These are phyloP conservation scores for Camponotus vicinus DNA, from an alignment of 1,140 invertebrate genomes.

Conservation along the genomic window DNA sequence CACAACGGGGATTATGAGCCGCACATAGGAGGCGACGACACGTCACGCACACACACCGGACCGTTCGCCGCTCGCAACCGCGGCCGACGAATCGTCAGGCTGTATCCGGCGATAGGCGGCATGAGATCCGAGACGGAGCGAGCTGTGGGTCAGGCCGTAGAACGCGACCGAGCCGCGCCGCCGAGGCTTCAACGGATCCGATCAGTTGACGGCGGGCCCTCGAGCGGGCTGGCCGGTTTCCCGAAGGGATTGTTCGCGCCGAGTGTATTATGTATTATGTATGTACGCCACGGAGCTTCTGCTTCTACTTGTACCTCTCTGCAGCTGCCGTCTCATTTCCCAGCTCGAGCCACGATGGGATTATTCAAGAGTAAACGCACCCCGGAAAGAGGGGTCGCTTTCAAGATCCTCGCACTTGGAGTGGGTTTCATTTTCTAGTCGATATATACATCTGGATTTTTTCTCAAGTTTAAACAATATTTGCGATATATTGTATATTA, in stretches of 20 bases:
- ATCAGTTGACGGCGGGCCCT: slow-evolving; percentile 68
- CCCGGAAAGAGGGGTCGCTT: slow-evolving; percentile 1
- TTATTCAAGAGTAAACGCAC: slow-evolving; percentile 49
- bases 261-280: neutral
- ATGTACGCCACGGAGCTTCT: neutral
- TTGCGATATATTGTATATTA: neutral
- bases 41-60: slow-evolving; percentile 24
- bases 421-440: neutral
- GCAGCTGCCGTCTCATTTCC: slow-evolving; percentile 65
- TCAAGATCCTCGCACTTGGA: neutral
- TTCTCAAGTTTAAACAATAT: neutral
- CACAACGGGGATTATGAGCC: slow-evolving; percentile 49
- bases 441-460: no score
- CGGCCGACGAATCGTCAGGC: slow-evolving; percentile 54
- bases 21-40: slow-evolving; percentile 56
- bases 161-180: slow-evolving; percentile 39
- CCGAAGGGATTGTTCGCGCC: slow-evolving; percentile 22
- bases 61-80: slow-evolving; percentile 41
- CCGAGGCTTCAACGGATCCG: slow-evolving; percentile 43
- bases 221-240: slow-evolving; percentile 57
- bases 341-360: slow-evolving; percentile 58
- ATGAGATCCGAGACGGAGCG: slow-evolving; percentile 20
- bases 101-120: slow-evolving; percentile 41
- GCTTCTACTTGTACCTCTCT: neutral
- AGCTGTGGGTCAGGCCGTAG: slow-evolving; percentile 55